Evolutionary conservation across 2,888 invertebrate genomes (phyloP), one percentile per base, ranked within the genome.

Genomic region (Willowsia nigromaculata): DNA sequence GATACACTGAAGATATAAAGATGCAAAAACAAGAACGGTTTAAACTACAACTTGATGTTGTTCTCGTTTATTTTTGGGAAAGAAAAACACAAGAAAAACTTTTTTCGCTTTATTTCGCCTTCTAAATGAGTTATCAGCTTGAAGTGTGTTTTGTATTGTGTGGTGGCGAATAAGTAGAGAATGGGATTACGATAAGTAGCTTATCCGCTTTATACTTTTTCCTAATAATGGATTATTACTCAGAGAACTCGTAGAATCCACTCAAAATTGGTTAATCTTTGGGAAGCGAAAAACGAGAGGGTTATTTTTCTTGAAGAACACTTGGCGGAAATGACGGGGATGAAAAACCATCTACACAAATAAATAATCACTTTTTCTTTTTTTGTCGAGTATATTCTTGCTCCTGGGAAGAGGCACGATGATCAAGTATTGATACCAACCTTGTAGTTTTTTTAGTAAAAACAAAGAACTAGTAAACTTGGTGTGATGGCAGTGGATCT

Each of bases 341-440:
- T 47, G 65, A 65, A 27, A 83, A 68, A 53, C 33, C 53, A 40
- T 47, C 65, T 76, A 53, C 18, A n/a, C 18, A 43, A 56, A 53
- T 15, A n/a, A 25, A 78, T 22, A 50, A 78, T 78, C 78, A 78
- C 62, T 43, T 11, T 25, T 50, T 50, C 37, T 50, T 25, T 47
- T 43, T 50, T 50, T 50, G n/a, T 50, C 15, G 50, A 50, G 1
- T 40, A 7, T 40, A 7, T 40, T 40, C 40, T n/a, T n/a, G 43
- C 13, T 50, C n/a, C 6, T 5, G 47, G 13, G 15, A 50, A 50
- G 50, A 15, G 18, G 50, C 50, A 50, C 18, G 50, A 50, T 50
- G 11, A 50, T 50, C 5, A 50, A 50, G 50, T 50, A 50, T 50
- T 50, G 50, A 50, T 50, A 50, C 0, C n/a, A 50, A 13, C 5